Evolutionary conservation across 2,888 invertebrate species (phyloP), one percentile per base, ranked within the genome.

Genomic region (Heteromyza rotundicornis): DNA sequence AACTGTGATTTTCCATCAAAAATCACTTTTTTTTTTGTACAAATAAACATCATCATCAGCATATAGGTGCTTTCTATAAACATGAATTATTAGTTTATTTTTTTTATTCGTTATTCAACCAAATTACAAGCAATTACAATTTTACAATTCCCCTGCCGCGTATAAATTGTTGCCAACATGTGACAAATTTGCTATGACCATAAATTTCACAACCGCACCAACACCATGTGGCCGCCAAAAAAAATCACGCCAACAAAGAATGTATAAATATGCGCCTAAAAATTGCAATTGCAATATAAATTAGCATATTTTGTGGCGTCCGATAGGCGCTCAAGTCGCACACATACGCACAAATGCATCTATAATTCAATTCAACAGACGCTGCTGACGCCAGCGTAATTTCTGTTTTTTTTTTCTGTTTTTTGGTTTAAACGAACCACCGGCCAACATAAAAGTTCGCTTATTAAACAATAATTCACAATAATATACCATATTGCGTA

Each of bases 281-380:
- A 32, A 32, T 32, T 32, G 32, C 32, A 32, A n/a, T 32, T 32
- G 12, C 72, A n/a, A 73, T 73, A 75, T 74, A 74, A 74, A 74
- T 74, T 75, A 74, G 74, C 76, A 74, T 74, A 76, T 76, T 75
- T 74, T 75, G 74, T 67, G 74, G 74, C 76, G 74, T 70, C 76
- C 68, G 64, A 60, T 63, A 50, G 75, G 63, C 71, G 75, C 57
- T 19, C 35, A 17, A 8, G 32, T n/a, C n/a, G n/a, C n/a, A n/a
- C 22, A 36, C 40, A 40, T n/a, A n/a, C 40, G n/a, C 40, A 40
- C 40, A 40, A 7, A 40, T 32, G 5, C 32, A 32, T 32, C n/a
- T 32, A 32, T 32, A 32, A 5, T 32, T 12, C 5, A 5, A 32
- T 12, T 32, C 32, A 32, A 32, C 32, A 32, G 7, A 8, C 12